Conservation (phyloP, 2,797 vertebrate genomes). For the Orestias chungarensis region DNA sequence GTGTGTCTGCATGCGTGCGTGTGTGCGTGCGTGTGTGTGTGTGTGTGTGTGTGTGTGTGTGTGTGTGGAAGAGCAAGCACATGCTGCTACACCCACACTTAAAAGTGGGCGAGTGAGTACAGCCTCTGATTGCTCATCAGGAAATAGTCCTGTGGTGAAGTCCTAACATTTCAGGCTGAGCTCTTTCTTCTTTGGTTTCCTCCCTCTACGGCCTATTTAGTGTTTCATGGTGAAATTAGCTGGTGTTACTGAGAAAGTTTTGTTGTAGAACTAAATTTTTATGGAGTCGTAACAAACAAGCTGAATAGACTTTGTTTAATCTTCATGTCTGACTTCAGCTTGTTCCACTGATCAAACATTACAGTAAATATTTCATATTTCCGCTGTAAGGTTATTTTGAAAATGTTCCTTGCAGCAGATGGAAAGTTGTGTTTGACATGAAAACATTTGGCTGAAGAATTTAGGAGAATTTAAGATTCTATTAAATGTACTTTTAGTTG, state of each 20-base stretch:
- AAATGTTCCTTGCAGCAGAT: constrained; percentile 7
- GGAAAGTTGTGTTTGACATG: constrained; percentile 11
- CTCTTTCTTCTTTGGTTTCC: constrained; percentile 49
- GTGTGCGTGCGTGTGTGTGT: not conserved
- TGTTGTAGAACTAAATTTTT: constrained; percentile 61
- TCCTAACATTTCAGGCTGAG: constrained; percentile 41
- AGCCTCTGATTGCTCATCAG: constrained; percentile 63
- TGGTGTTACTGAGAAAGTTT: constrained; percentile 51
- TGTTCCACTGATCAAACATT: constrained; percentile 55
- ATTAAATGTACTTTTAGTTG: not conserved
- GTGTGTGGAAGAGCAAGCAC: not conserved
- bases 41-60: not conserved
- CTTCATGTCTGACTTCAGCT: constrained; percentile 23
- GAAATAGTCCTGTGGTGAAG: constrained; percentile 42
- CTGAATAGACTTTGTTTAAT: constrained; percentile 43
- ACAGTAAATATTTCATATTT: constrained; percentile 50
- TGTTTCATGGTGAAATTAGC: constrained; percentile 55
- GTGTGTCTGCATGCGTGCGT: not conserved
- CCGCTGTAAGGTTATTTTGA: constrained; percentile 24
- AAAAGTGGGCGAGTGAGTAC: constrained; percentile 31
- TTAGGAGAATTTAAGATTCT: constrained; percentile 3
- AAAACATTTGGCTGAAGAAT: not conserved
- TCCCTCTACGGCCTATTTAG: constrained; percentile 40
- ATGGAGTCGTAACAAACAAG: constrained; percentile 46
- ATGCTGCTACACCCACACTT: constrained; percentile 26